Evolutionary conservation across 2,797 vertebrate species (phyloP).

Genomic region (Poecilia velifera): DNA sequence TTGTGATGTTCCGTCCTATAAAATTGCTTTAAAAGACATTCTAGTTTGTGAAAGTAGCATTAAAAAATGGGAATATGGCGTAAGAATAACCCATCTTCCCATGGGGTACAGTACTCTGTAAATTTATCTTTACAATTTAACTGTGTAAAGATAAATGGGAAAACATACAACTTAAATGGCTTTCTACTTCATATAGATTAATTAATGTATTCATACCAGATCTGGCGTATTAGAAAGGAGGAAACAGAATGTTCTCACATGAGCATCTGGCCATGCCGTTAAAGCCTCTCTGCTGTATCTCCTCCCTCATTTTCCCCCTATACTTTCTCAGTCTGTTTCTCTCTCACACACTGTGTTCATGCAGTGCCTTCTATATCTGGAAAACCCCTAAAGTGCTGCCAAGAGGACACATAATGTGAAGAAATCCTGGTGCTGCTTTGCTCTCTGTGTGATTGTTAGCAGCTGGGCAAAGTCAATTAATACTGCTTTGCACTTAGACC

Average conservation of each 20-base stretch:
- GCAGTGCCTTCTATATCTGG: constrained; percentile 67
- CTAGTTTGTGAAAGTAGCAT: not conserved
- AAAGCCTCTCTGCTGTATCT: constrained; percentile 42
- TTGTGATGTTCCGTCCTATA: not conserved
- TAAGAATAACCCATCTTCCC: not conserved
- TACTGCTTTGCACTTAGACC: constrained; percentile 58
- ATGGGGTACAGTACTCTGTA: no score
- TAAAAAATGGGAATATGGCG: not conserved
- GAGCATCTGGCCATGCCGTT: constrained; percentile 68
- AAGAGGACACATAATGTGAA: constrained; percentile 68
- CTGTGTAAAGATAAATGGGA: not conserved
- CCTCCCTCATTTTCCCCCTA: constrained; percentile 32
- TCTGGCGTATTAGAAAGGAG: constrained; percentile 52
- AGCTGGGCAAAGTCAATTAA: constrained; percentile 73
- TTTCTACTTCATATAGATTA: constrained; percentile 32
- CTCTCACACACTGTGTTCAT: constrained; percentile 23
- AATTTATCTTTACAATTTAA: not conserved
- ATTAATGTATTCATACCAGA: constrained; percentile 48
- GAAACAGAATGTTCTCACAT: constrained; percentile 71
- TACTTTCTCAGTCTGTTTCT: constrained; percentile 22
- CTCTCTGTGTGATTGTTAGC: constrained; percentile 72
- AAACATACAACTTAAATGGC: not conserved
- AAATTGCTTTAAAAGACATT: not conserved
- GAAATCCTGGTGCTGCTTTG: constrained; percentile 63
- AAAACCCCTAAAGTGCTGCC: constrained; percentile 68